Evolutionary conservation across 2,888 invertebrate species (phyloP), one percentile per base, ranked within the genome.

Genomic region (Lithosia quadra): DNA sequence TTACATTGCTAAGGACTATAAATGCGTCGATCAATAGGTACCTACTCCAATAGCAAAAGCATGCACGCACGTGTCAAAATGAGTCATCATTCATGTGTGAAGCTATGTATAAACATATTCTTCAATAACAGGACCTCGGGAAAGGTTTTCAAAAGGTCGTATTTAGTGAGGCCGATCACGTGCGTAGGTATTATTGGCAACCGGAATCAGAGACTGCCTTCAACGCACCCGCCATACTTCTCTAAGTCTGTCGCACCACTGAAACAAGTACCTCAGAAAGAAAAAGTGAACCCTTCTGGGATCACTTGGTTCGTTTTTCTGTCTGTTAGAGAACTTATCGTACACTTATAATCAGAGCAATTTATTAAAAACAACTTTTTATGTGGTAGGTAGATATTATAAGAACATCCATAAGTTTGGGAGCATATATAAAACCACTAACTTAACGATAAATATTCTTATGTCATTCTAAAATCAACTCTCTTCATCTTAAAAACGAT

Each of bases 131-230:
- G 77, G 80, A 80, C 78, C 76, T 72, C 78, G 78, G 75, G 81
- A 83, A 85, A 79, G 82, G 82, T 74, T 84, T 84, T 80, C 78
- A 80, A 84, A 82, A 81, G 82, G 81, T 68, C 73, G 53, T 76
- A 73, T 81, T 85, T 86, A 79, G 57, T 62, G 75, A 92, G 84
- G 86, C 90, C 73, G 84, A 83, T 89, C 92, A 92, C 92, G 93
- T 92, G 87, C 92, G 89, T 88, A n/a, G n/a, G n/a, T n/a, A 90
- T 92, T 92, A 93, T 92, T 92, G 93, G 91, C 92, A 90, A 87
- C 84, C 84, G 88, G 90, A 91, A 90, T 90, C 90, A 91, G 89
- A 87, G 86, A 86, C 86, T 83, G 84, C 80, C 88, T 88, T 90
- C 90, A 88, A 89, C 88, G 85, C 84, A 84, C 82, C 81, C 78